Base-by-base conservation (phyloP, 2,888 invertebrate species). In the Bunonema sp. region DNA sequence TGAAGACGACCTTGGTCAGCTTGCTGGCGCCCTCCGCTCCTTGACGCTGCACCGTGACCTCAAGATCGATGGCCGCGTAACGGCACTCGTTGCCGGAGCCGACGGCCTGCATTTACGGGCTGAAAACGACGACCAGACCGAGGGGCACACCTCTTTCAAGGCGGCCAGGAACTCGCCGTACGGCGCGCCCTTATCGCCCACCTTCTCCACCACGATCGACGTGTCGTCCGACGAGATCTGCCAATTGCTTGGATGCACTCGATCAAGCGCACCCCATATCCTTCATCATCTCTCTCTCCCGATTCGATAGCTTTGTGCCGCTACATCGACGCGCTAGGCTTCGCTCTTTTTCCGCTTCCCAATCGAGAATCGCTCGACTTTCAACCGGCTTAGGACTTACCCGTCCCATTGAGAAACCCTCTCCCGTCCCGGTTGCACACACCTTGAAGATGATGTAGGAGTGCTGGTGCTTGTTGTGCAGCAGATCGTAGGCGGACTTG, bases 11-110 rank as follows among this genome's bases (percentile, higher is more conserved):
- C 50, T 68, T 68, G 52, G 48, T 54, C 39, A 65, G 49, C 41
- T 54, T 63, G 49, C 58, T 54, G 8, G 57, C 40, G 21, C 61
- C 57, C 34, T 68, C 68, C 37, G 68, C 58, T 40, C 68, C 68
- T 48, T 68, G 68, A 41, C 68, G 49, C 41, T 68, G 68, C 23
- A 68, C 57, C 21, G 50, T 50, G 10, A 68, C 63, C 24, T 66
- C 61, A 19, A 68, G 65, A 34, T 68, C 68, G 19, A 68, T 68
- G 30, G 65, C 66, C 20, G 64, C 68, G 42, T 67, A 67, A 48
- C 66, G 54, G 56, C 68, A 68, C 45, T 68, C 64, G 42, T 68
- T 63, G 43, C 67, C 66, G 36, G 54, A 57, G 35, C 57, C 61
- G 34, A 63, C 55, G 7, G 44, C 37, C 44, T 59, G 56, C 41